Base-by-base conservation (phyloP, 2,113 vertebrate species). In the Semnornis frantzii region DNA sequence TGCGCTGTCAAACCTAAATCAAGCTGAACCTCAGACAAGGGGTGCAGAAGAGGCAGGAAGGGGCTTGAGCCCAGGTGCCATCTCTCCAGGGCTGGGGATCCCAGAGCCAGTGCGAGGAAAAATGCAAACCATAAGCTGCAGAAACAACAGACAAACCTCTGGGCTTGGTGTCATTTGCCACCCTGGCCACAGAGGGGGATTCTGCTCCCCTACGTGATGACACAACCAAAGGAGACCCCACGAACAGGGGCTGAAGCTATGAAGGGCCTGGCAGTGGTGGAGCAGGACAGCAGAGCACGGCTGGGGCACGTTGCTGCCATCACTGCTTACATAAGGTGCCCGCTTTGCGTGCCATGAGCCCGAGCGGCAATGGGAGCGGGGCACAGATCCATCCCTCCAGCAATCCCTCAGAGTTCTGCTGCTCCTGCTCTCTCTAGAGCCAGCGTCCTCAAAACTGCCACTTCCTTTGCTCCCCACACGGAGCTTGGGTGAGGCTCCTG, bases 21-120 rank as follows among this genome's bases (percentile, higher is more conserved):
- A 0, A 10, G 66, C 59, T 70, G 75, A 16, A 17, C 34, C 55
- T 58, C 3, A 25, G 8, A 50, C 68, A 59, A 69, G 42, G 42
- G 46, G 27, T 1, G 3, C 21, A 55, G 66, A 79, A 82, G 37
- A 80, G 27, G 46, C 68, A n/a, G 72, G 64, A 79, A 87, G 18
- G 42, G 28, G 15, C 16, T 28, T 24, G 21, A 81, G 39, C 24
- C 54, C 4, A 17, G 0, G 4, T 58, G 18, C 33, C 83, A 85
- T 42, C 73, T 55, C 34, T 20, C 9, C 28, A 27, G n/a, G 44
- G 18, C 66, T 68, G 78, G 37, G 6, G 19, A 65, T 16, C 2
- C 9, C 3, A 0, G 28, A 72, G 16, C 8, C 55, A 25, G 55
- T 0, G 0, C 33, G 0, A 0, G n/a, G 34, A 31, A 88, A 21